Conservation (phyloP, 2,888 invertebrate genomes). For the Mythimna pallens region DNA sequence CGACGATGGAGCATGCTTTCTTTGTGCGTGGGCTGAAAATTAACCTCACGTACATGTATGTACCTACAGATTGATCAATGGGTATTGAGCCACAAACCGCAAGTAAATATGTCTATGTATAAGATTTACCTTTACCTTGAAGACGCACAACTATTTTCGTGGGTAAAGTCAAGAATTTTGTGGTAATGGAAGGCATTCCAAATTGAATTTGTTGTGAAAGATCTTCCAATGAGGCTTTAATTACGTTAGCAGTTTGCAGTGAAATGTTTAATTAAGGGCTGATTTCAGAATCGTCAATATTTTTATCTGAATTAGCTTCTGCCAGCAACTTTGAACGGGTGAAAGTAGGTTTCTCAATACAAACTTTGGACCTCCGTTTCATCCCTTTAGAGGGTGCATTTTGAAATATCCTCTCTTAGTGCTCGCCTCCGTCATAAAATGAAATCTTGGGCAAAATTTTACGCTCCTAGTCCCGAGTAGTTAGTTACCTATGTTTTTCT, state of each 20-base stretch:
- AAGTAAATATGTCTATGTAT: conserved; percentile 32
- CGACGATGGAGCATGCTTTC: too few relatives aligned
- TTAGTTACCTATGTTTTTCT: too few relatives aligned
- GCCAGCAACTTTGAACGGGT: too few relatives aligned
- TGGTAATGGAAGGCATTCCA: conserved; percentile 42
- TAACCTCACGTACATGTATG: background rate
- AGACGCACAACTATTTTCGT: conserved; percentile 40
- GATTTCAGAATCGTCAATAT: background rate
- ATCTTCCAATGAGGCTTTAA: conserved; percentile 44
- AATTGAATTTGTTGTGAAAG: conserved; percentile 55
- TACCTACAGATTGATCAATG: conserved; percentile 15
- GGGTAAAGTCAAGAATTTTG: conserved; percentile 50
- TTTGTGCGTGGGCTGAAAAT: conserved; percentile 4
- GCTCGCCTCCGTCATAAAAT: too few relatives aligned
- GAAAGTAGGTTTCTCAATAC: too few relatives aligned
- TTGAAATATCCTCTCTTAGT: too few relatives aligned
- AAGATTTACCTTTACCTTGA: conserved; percentile 25
- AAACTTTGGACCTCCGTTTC: too few relatives aligned
- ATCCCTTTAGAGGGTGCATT: too few relatives aligned
- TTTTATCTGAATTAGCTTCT: background rate
- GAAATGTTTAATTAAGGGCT: conserved; percentile 13
- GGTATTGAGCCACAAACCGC: conserved; percentile 4
- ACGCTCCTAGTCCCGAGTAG: too few relatives aligned
- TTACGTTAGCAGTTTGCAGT: conserved; percentile 28
- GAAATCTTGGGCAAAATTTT: too few relatives aligned